phyloP scores from a whole-genome alignment of 2,888 invertebrate genomes.

The Torymus texanus region DNA sequence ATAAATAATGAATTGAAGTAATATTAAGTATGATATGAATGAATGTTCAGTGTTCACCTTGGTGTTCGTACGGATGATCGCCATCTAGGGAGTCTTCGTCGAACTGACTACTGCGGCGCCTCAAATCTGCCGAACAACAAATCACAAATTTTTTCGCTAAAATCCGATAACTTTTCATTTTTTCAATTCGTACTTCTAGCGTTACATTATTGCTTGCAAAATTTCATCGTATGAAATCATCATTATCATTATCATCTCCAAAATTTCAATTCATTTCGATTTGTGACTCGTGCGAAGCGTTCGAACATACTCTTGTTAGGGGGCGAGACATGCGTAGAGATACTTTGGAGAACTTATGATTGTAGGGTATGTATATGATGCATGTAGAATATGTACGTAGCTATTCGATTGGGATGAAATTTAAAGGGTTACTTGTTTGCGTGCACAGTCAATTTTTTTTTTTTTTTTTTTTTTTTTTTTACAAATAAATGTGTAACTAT shows the following conservation, averaged over 20 bases:
- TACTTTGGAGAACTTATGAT: neutral
- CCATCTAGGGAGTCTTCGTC: slow-evolving; percentile 74
- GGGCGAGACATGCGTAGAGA: neutral
- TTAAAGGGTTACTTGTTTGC: no score
- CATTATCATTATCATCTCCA: no score
- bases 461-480: no score
- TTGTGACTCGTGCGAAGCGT: slow-evolving; percentile 43
- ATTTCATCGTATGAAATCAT: neutral
- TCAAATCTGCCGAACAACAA: slow-evolving; percentile 73
- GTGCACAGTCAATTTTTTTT: no score
- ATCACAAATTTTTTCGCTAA: slow-evolving; percentile 62
- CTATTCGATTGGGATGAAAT: no score
- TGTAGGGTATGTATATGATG: neutral
- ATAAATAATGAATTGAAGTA: slow-evolving; percentile 21
- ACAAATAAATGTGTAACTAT: no score
- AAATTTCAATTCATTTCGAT: slow-evolving; percentile 45
- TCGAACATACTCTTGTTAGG: slow-evolving; percentile 2
- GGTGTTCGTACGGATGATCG: slow-evolving; percentile 71
- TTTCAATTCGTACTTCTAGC: neutral
- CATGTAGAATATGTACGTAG: no score
- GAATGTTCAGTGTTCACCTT: slow-evolving; percentile 67
- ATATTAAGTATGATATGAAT: slow-evolving; percentile 33
- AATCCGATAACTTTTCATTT: slow-evolving; percentile 24
- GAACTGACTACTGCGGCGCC: slow-evolving; percentile 72
- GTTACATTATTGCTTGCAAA: neutral